Percentiles rank a stretch among this genome's conserved stretches.
phyloP scores from a whole-genome alignment of 2,888 invertebrate genomes.

The Latheticus oryzae region DNA sequence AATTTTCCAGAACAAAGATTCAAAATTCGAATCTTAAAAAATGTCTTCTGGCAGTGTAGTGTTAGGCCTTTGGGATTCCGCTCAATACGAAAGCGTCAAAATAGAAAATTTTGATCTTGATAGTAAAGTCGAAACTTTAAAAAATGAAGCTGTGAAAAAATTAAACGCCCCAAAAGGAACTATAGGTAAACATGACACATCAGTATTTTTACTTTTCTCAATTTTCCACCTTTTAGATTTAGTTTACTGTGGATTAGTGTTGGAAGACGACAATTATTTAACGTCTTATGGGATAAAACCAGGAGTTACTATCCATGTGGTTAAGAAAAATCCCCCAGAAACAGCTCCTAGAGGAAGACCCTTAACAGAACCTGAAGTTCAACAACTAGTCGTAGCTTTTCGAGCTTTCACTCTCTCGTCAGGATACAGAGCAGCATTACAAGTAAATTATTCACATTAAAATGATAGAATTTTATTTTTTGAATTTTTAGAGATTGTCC shows the following conservation, averaged over 20 bases:
- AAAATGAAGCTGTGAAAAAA: conserved; percentile 61
- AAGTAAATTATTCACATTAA: conserved; percentile 65
- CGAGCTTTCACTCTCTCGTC: conserved; percentile 72
- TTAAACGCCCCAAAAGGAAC: conserved; percentile 30
- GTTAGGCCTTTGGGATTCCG: conserved; percentile 68
- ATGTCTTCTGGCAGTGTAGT: conserved; percentile 51
- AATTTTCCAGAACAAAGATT: too few relatives aligned
- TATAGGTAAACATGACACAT: conserved; percentile 21
- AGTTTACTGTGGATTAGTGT: conserved; percentile 77
- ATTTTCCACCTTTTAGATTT: conserved; percentile 67
- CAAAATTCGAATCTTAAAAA: too few relatives aligned
- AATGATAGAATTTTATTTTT: too few relatives aligned
- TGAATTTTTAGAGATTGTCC: conserved; percentile 60
- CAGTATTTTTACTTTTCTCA: conserved; percentile 22
- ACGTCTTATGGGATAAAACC: conserved; percentile 73
- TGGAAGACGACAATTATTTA: conserved; percentile 73
- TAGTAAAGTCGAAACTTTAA: conserved; percentile 71
- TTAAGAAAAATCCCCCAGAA: conserved; percentile 62
- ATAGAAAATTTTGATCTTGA: conserved; percentile 73
- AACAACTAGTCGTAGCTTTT: conserved; percentile 74
- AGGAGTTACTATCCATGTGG: conserved; percentile 71
- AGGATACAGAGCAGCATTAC: conserved; percentile 75
- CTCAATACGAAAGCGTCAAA: conserved; percentile 68
- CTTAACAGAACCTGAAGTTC: conserved; percentile 71
- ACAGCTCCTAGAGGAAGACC: conserved; percentile 62